Percentiles rank a stretch among this genome's conserved stretches.
Evolutionary conservation across 92 coral and sea anemone genomes (phyloP).

Genomic region (Nematostella vectensis): DNA sequence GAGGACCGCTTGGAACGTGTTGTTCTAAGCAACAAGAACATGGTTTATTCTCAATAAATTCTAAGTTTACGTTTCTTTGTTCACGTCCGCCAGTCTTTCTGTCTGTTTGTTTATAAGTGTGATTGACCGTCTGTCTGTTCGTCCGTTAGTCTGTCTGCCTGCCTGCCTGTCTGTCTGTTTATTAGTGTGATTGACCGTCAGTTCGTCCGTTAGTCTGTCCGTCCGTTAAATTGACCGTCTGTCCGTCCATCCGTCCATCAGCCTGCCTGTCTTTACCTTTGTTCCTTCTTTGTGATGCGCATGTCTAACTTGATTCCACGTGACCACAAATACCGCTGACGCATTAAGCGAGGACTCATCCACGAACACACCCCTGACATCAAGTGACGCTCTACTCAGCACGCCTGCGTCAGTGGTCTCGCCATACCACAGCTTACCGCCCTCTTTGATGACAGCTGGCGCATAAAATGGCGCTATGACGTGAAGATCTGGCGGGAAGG

Average conservation of each 20-base stretch:
- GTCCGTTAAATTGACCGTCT: too few relatives aligned
- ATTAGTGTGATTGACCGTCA: too few relatives aligned
- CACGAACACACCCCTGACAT: constrained; percentile 53
- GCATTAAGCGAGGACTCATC: constrained; percentile 52
- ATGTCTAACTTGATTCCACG: constrained; percentile 66
- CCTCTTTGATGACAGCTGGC: constrained; percentile 22
- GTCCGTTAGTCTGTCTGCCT: too few relatives aligned
- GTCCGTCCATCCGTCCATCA: too few relatives aligned
- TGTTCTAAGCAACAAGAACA: constrained; percentile 30
- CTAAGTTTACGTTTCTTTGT: background rate
- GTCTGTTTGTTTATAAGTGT: background rate
- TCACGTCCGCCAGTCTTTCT: background rate
- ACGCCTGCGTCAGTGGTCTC: constrained; percentile 40
- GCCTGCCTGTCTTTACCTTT: too few relatives aligned
- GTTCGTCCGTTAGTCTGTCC: too few relatives aligned
- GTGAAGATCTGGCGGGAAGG: constrained; percentile 38
- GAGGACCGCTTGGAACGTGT: constrained; percentile 81
- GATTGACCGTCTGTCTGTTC: too few relatives aligned
- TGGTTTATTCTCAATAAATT: too few relatives aligned
- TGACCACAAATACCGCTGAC: constrained; percentile 61
- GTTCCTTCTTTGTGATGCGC: constrained; percentile 23
- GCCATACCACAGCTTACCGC: constrained; percentile 47
- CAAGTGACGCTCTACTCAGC: constrained; percentile 49
- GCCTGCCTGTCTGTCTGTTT: too few relatives aligned
- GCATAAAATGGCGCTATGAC: constrained; percentile 74